Conservation (phyloP, 92 coral and sea anemone species). For the Epizoanthus illoricatus region DNA sequence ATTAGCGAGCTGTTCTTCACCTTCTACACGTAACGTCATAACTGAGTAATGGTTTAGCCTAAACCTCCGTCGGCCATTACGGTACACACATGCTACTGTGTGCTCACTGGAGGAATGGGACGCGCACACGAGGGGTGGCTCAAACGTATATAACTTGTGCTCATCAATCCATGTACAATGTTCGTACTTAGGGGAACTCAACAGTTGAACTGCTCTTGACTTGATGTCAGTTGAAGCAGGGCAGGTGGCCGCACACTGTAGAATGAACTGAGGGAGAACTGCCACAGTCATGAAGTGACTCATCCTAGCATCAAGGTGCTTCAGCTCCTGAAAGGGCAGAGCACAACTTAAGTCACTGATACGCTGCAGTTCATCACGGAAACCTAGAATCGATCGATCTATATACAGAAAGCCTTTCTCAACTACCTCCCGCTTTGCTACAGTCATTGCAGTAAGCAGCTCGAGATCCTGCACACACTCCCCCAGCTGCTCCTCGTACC, state of each 20-base stretch:
- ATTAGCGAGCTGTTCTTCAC: neutral
- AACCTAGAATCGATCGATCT: too few relatives aligned
- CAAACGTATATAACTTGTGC: neutral
- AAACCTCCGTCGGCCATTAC: neutral
- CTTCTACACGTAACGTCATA: neutral
- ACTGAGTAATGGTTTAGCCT: neutral
- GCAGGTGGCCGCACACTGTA: neutral
- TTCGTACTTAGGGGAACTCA: neutral
- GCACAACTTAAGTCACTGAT: neutral
- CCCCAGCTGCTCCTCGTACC: too few relatives aligned
- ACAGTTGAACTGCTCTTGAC: neutral
- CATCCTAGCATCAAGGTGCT: neutral
- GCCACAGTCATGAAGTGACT: neutral
- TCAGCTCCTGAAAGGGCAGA: neutral
- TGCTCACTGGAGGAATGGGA: neutral
- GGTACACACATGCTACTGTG: neutral
- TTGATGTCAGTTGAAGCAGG: neutral
- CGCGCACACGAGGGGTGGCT: neutral
- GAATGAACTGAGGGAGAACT: too few relatives aligned
- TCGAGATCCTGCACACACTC: too few relatives aligned
- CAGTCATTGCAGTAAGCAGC: too few relatives aligned
- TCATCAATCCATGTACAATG: neutral
- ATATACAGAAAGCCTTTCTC: too few relatives aligned
- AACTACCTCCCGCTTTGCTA: too few relatives aligned
- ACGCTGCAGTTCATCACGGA: neutral